phyloP scores from a whole-genome alignment of 2,797 vertebrate species.

The Tarsius wallacei region DNA sequence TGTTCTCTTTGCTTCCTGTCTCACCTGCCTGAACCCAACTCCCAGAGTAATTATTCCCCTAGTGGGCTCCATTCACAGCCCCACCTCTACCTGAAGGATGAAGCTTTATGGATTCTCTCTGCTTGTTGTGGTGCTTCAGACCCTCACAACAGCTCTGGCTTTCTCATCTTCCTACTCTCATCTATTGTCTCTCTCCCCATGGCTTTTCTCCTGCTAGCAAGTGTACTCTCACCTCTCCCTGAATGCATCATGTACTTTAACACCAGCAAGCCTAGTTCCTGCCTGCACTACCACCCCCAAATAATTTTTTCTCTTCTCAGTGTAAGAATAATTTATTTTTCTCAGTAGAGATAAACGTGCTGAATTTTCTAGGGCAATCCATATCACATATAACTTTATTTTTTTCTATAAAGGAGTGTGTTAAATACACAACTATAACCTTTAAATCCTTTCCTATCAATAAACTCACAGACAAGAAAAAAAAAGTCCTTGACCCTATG shows the following conservation, averaged over 20 bases:
- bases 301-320: neutral
- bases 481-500: neutral
- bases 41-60: neutral
- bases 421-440: slow-evolving; percentile 45
- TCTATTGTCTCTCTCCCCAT: neutral
- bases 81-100: neutral
- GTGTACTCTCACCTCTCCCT: neutral
- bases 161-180: neutral
- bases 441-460: slow-evolving; percentile 45
- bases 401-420: neutral
- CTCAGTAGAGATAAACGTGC: slow-evolving; percentile 10
- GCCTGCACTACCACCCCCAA: neutral
- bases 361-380: slow-evolving; percentile 38
- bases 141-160: neutral
- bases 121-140: neutral
- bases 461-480: neutral
- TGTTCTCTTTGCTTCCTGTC: neutral
- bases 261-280: neutral
- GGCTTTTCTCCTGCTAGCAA: neutral
- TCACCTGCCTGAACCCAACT: neutral
- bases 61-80: neutral
- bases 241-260: neutral
- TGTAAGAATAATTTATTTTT: neutral
- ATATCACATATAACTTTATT: neutral
- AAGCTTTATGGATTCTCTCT: neutral